A percentile compares a stretch with the other conserved stretches of the same genome.
Conservation (phyloP, 2,113 vertebrate species). For the Plecotus auritus region DNA sequence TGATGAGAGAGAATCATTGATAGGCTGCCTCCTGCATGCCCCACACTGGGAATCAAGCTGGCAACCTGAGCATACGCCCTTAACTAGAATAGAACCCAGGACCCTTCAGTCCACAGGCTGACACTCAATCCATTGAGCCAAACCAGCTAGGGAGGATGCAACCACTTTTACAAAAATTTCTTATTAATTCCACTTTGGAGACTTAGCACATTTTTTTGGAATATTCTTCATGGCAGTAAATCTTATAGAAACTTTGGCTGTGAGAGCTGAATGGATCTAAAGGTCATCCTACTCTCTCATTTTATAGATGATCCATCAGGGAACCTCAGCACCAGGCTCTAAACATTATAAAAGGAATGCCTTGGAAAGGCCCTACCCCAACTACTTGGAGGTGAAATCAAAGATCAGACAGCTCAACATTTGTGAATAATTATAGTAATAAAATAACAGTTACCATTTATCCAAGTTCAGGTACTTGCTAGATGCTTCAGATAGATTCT, state of each 20-base stretch:
- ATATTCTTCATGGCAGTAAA: slow-evolving; percentile 1
- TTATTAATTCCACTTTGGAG: slow-evolving; percentile 17
- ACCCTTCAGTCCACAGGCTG: no score
- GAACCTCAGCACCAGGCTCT: not conserved
- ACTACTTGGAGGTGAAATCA: not conserved
- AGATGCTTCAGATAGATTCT: not conserved
- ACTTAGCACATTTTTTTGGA: not conserved
- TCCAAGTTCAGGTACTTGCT: not conserved
- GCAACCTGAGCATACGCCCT: no score
- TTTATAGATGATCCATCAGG: not conserved
- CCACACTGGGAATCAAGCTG: no score
- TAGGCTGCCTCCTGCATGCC: no score
- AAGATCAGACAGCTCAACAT: not conserved
- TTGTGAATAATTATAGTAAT: not conserved
- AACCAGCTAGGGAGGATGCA: not conserved
- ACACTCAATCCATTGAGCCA: no score
- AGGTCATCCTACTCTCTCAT: not conserved
- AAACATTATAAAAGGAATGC: not conserved
- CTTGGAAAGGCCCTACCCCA: not conserved
- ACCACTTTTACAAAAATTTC: not conserved
- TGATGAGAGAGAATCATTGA: no score
- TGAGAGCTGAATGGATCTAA: slow-evolving; percentile 1
- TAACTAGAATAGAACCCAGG: no score
- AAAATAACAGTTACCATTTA: not conserved
- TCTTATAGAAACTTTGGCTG: slow-evolving; percentile 20